Evolutionary conservation across 2,888 invertebrate species (phyloP), one percentile per base, ranked within the genome.

Genomic region (Alitta virens): DNA sequence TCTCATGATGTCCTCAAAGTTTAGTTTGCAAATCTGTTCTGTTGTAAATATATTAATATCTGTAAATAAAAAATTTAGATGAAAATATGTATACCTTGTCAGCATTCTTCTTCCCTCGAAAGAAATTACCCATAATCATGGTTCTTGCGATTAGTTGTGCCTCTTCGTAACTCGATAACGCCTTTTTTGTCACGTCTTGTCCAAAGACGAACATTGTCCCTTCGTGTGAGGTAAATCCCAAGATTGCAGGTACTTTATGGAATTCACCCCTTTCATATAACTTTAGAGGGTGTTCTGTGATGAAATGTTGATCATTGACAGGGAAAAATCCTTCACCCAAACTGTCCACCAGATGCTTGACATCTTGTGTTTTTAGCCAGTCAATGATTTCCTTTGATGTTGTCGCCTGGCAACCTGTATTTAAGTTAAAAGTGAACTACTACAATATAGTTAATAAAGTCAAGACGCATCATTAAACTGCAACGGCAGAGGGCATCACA

Each of bases 191-290:
- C 18, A 18, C 9, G 24, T 38, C 52, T 2, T 51, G 24, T 3
- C 16, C 12, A 18, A 52, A 59, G 18, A 56, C 46, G 23, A 63
- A 63, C 38, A 21, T 21, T 12, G 56, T 55, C 14, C 64, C 64
- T 33, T 64, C 64, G n/a, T 61, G 43, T 16, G 51, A 53, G 25
- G 61, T 64, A 27, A 61, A 64, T 14, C 64, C 64, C 9, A 62
- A n/a, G n/a, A 64, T 24, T 42, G 53, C 33, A 23, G 61, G 56
- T 16, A 64, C 61, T 14, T 51, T 50, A 24, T 61, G 42, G 42
- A 33, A 14, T 2, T 2, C 43, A 12, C 18, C n/a, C 2, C 33
- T 14, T 21, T 23, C 38, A 43, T 61, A 62, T 12, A 52, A 46
- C 18, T 18, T 12, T 23, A n/a, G 12, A 1, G 56, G 60, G 9